Conservation (phyloP, 1,140 invertebrate genomes). For the Zaprionus africanus region DNA sequence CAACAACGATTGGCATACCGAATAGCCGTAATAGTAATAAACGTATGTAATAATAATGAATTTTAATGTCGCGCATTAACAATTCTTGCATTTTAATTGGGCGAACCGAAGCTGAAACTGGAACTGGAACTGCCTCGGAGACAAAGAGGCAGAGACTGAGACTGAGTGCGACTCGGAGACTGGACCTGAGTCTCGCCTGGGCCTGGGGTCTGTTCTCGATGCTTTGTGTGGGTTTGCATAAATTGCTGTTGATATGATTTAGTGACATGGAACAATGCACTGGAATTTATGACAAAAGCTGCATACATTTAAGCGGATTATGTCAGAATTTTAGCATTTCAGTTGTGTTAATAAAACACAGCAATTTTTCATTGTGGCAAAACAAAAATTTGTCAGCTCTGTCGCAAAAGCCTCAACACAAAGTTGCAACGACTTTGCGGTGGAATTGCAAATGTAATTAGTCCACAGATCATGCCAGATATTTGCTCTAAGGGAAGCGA, state of each 20-base stretch:
- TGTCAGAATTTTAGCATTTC: constrained; percentile 63
- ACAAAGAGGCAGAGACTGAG: constrained; percentile 1
- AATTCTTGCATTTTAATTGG: constrained; percentile 83
- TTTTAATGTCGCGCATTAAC: constrained; percentile 82
- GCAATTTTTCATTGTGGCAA: constrained; percentile 46
- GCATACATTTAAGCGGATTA: constrained; percentile 79
- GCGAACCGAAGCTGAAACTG: constrained; percentile 45
- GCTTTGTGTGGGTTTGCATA: constrained; percentile 73
- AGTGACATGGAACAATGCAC: constrained; percentile 82
- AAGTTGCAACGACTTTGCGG: constrained; percentile 19
- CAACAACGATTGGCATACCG: constrained; percentile 55
- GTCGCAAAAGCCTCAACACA: constrained; percentile 47
- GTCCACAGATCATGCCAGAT: constrained; percentile 55
- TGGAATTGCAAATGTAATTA: constrained; percentile 64
- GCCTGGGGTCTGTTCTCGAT: constrained; percentile 19
- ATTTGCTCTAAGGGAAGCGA: too few species aligned
- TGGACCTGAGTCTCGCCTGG: constrained; percentile 7
- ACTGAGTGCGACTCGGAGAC: constrained; percentile 14
- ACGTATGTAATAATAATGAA: constrained; percentile 83
- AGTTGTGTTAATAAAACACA: constrained; percentile 54
- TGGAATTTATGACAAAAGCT: constrained; percentile 78
- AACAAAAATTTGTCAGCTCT: constrained; percentile 71
- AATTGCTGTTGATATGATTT: constrained; percentile 83
- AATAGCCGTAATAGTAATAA: constrained; percentile 72
- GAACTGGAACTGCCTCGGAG: constrained; percentile 14